Evolutionary conservation across 2,797 vertebrate genomes (phyloP), one percentile per base, ranked within the genome.

Genomic region (Mormyrops attenuatus): DNA sequence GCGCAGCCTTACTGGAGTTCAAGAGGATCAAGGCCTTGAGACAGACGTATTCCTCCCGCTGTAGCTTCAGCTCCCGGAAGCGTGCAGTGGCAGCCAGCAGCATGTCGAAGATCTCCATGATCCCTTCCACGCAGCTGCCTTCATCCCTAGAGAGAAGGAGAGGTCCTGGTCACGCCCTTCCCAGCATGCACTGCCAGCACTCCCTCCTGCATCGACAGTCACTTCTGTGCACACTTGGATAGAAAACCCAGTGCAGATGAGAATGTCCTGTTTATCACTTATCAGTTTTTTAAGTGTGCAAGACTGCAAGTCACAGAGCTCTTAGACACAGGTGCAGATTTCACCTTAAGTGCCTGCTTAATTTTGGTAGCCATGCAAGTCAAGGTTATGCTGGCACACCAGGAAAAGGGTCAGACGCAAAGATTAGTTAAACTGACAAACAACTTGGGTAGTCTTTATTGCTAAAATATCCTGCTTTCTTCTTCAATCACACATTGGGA

Each of bases 51-150:
- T 99, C 98, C 90, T 98, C 97, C 91, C 97, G 96, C 94, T 98
- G 98, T 41, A 99, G 96, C 89, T 98, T 98, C 92, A 99, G 94
- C 93, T 99, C 98, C 3, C 98, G 95, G 90, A 99, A 97, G 88
- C 98, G 96, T 5, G 98, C 97, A 6, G 98, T 99, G 22, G 97
- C 97, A 0, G 98, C 97, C 93, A 99, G 94, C 50, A 99, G 96
- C 98, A 99, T 99, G 95, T 99, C 98, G 92, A 99, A 99, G 91
- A 99, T 99, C 94, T 99, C 98, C 96, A 99, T 95, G 94, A 99
- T 98, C 89, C 98, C 98, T 95, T 99, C 98, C 49, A 99, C 98
- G 8, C 98, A 99, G 91, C 97, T 97, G 0, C 98, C 97, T 90
- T 99, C 98, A 15, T 99, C 98, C 96, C 98, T 99, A 82, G 85